Conservation (phyloP, 2,797 vertebrate species). For the Sebastes iracundus region DNA sequence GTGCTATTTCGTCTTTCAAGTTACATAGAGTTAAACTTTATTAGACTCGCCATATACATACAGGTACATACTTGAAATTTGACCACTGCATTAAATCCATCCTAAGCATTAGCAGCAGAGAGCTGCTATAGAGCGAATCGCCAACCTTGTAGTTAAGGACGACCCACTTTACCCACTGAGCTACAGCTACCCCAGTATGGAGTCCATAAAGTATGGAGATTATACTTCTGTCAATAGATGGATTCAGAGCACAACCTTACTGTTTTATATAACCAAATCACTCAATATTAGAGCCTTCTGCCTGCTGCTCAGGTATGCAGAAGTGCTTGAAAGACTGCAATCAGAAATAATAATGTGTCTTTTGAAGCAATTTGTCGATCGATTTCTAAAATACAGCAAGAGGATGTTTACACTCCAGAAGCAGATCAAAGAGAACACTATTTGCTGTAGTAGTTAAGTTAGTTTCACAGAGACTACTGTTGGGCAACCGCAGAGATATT, state of each 20-base stretch:
- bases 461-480: neutral
- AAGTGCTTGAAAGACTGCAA: neutral
- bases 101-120: no score
- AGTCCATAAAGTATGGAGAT: neutral
- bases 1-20: neutral
- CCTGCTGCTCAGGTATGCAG: conserved; percentile 10
- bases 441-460: neutral
- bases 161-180: no score
- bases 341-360: conserved; percentile 20
- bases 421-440: neutral
- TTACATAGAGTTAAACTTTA: no score
- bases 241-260: conserved; percentile 5
- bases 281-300: conserved; percentile 19
- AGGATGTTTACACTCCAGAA: neutral
- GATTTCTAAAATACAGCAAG: conserved; percentile 12
- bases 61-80: no score
- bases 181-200: no score
- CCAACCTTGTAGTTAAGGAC: no score
- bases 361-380: conserved; percentile 23
- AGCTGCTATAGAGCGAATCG: no score
- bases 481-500: neutral
- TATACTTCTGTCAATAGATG: neutral
- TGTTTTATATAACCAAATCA: conserved; percentile 4
- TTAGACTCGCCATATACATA: no score
- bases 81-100: no score